Conservation (phyloP, 1,140 invertebrate genomes). For the Drosophila mayri region DNA sequence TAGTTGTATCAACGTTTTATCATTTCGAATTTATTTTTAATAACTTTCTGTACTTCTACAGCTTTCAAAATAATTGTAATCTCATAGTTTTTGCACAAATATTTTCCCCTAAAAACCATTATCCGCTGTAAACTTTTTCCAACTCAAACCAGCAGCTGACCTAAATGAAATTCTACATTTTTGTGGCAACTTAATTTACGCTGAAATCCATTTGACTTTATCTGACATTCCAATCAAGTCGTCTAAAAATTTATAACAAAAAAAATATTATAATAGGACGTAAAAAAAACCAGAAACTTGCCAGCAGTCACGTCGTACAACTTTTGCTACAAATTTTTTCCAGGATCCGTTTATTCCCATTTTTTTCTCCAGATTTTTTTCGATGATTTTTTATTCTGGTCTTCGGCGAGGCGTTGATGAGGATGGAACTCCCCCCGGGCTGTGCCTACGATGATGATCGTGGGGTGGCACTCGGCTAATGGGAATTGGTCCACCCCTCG, state of each 20-base stretch:
- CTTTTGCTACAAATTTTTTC: slow-evolving; percentile 80
- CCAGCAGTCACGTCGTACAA: slow-evolving; percentile 78
- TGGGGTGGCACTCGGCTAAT: slow-evolving; percentile 69
- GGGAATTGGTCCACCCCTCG: slow-evolving; percentile 70
- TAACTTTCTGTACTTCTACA: fast-evolving
- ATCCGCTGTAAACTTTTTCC: slow-evolving; percentile 12
- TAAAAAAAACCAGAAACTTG: slow-evolving; percentile 52
- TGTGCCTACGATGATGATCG: slow-evolving; percentile 55
- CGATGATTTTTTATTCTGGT: slow-evolving; percentile 38
- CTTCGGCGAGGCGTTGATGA: slow-evolving; percentile 51
- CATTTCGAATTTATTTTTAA: neutral
- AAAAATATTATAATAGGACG: slow-evolving; percentile 60
- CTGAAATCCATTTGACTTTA: slow-evolving; percentile 84
- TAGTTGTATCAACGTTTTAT: neutral
- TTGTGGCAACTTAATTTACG: slow-evolving; percentile 79
- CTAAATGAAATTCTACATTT: slow-evolving; percentile 59
- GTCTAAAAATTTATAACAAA: slow-evolving; percentile 73
- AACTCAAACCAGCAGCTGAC: slow-evolving; percentile 43
- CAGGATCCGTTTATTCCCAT: slow-evolving; percentile 42
- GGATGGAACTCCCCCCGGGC: slow-evolving; percentile 24
- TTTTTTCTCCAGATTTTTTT: slow-evolving; percentile 37
- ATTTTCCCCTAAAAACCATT: neutral
- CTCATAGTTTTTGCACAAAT: neutral
- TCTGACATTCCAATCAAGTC: slow-evolving; percentile 84
- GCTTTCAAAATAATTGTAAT: neutral